Conservation (phyloP, 2,113 vertebrate genomes). For the Laticauda laticaudata region DNA sequence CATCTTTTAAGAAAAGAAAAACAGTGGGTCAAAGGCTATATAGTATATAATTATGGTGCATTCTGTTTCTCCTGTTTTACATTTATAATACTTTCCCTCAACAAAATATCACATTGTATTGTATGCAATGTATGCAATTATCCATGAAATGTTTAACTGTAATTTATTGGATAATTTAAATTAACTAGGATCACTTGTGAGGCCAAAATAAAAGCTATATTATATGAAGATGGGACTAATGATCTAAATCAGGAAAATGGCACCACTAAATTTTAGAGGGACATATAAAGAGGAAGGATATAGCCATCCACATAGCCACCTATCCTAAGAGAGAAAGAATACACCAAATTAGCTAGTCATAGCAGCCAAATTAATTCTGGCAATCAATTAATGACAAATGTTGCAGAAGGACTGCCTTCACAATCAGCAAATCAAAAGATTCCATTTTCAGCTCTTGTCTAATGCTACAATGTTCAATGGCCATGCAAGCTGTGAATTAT, state of each 20-base stretch:
- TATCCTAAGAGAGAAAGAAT: neutral
- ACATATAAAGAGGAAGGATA: neutral
- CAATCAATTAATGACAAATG: neutral
- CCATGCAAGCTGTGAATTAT: neutral
- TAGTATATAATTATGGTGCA: neutral
- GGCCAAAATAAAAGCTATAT: neutral
- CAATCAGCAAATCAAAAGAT: neutral
- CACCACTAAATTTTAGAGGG: neutral
- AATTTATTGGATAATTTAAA: neutral
- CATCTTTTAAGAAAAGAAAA: neutral
- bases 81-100: neutral
- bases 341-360: neutral
- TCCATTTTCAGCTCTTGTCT: neutral
- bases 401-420: neutral
- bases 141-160: neutral
- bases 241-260: neutral
- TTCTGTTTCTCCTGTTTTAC: neutral
- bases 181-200: neutral
- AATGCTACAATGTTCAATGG: neutral
- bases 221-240: neutral
- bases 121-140: neutral
- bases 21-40: neutral
- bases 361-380: neutral
- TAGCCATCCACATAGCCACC: neutral
- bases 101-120: neutral